Conservation (phyloP, 2,888 invertebrate genomes). For the Dynastes grantii region DNA sequence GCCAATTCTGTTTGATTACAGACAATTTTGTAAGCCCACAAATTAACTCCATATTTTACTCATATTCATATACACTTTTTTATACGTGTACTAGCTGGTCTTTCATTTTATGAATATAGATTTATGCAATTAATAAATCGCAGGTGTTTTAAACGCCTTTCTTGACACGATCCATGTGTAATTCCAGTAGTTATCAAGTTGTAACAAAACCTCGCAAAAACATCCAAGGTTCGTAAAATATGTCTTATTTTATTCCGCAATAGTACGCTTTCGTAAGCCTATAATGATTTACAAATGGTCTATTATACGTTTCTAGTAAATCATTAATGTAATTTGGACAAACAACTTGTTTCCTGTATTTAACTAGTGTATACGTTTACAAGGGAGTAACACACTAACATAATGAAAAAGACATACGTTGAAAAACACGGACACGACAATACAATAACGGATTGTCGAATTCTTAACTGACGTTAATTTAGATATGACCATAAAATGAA, state of each 20-base stretch:
- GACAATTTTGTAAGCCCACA: no score
- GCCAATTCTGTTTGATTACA: no score
- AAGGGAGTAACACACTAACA: slow-evolving; percentile 30
- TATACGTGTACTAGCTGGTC: no score
- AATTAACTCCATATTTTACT: no score
- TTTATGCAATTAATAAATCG: no score
- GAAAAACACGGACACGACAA: not conserved
- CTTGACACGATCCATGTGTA: no score
- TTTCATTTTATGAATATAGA: no score
- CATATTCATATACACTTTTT: no score
- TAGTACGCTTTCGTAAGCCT: slow-evolving; percentile 21
- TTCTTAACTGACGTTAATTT: not conserved
- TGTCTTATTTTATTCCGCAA: slow-evolving; percentile 18
- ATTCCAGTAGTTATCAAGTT: no score
- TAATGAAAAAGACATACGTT: slow-evolving; percentile 19
- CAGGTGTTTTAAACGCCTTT: no score
- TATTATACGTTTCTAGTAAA: slow-evolving; percentile 40
- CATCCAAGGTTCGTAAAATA: no score
- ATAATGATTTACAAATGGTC: slow-evolving; percentile 31
- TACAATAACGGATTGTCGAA: slow-evolving; percentile 20
- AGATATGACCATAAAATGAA: slow-evolving; percentile 1
- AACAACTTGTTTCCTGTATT: slow-evolving; percentile 40
- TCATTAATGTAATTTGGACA: slow-evolving; percentile 45
- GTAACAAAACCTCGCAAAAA: not conserved
- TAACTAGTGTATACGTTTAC: slow-evolving; percentile 17